Base-by-base conservation (phyloP, 2,113 vertebrate species). In the Piliocolobus tephrosceles region DNA sequence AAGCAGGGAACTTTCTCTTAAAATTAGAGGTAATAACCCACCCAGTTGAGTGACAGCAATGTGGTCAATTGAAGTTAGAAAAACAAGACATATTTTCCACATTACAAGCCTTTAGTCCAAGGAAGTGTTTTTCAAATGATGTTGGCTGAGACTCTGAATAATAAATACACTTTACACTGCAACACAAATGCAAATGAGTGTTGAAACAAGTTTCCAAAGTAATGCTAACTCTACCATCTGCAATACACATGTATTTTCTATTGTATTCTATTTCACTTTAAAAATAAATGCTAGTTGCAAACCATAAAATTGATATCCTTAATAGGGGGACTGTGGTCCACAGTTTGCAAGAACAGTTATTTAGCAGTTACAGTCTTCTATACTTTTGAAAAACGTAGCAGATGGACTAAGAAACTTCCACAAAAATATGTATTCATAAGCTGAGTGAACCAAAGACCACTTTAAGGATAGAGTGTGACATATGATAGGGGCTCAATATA, bases 1-100 rank as follows among this genome's bases (percentile, higher is more conserved):
- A 92, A 93, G 40, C 79, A 96, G 76, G 76, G 76, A 83, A 72
- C n/a, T 94, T 97, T 64, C 84, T 91, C 83, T 91, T 64, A 64
- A 64, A 86, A 87, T 94, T 61, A 75, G 75, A 87, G 72, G 35
- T 83, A 79, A 40, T 32, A 52, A 79, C 10, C 55, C 43, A 73
- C 52, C 11, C 27, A 47, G 40, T 0, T 4, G 40, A 76, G 11
- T 3, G 8, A 30, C 23, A 43, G 14, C 1, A 0, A 79, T 6
- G 50, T 84, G 27, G 35, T 66, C 83, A 79, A 0, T 0, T 55
- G 66, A 30, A 94, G 32, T 70, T 0, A 72, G 70, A 76, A 81
- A 82, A 80, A 52, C 0, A 75, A 83, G 4, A 55, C 13, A 35
- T 23, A 58, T 6, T 50, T 3, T 78, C 23, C 75, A 30, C 32